These are phyloP conservation scores for Hydriomena furcata DNA, from an alignment of 2,888 invertebrate species.

Conservation along the genomic window DNA sequence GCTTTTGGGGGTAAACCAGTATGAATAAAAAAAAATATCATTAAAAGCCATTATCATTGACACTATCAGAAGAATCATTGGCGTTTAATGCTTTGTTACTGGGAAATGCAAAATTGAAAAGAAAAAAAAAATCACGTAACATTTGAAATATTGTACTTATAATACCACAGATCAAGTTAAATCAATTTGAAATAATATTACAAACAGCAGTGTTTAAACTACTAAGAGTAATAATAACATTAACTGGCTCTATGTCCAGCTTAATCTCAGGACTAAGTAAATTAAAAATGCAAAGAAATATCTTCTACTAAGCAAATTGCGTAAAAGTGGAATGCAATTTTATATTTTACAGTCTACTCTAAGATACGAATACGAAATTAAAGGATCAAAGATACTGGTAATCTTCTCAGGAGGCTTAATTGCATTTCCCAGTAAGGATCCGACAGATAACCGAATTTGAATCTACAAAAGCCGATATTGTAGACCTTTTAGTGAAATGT, in stretches of 20 bases:
- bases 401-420: constrained; percentile 25
- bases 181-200: no score
- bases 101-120: constrained; percentile 32
- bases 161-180: no score
- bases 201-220: no score
- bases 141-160: no score
- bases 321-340: constrained; percentile 4
- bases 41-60: constrained; percentile 36
- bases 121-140: no score
- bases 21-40: constrained; percentile 38
- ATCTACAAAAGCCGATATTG: constrained; percentile 23
- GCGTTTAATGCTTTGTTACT: constrained; percentile 30
- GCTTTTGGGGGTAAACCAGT: constrained; percentile 75
- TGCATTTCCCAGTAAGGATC: constrained; percentile 34
- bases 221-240: no score
- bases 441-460: constrained; percentile 32
- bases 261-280: no score
- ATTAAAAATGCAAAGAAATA: no score
- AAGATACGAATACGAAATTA: constrained; percentile 17
- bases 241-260: no score
- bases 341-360: constrained; percentile 9
- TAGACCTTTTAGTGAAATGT: constrained; percentile 26
- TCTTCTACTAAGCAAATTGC: constrained; percentile 1
- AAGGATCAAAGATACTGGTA: constrained; percentile 24
- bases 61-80: constrained; percentile 27